Base-by-base conservation (phyloP, 2,888 invertebrate genomes). In the Synanthedon andrenaeformis region DNA sequence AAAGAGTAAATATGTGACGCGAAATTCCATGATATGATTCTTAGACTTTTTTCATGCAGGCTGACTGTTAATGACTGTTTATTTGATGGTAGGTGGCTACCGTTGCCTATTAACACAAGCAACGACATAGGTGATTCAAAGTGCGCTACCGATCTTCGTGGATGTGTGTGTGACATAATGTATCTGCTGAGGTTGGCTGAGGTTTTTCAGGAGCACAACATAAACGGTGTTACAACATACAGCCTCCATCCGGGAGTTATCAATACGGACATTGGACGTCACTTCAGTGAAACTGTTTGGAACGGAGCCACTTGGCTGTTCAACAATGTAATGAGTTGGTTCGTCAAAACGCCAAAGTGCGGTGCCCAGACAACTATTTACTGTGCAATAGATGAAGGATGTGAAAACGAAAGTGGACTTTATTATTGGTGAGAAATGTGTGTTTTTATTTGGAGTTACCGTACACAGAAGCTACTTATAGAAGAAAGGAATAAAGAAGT, bases 321-420 rank as follows among this genome's bases (percentile, higher is more conserved):
- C 59, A 62, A 76, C 48, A 65, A 75, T 58, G 42, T 89, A 1
- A 65, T 85, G 8, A 58, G 69, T 0, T 60, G 66, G 51, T 89
- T 91, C 62, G 65, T 90, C 28, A 90, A 91, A 69, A 88, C 88
- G 1, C 87, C 91, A 0, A 81, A 82, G 58, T 90, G 91, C 69
- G 94, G 94, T 11, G 93, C 94, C 0, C 94, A 94, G 77, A 93
- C 94, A 0, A 89, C 90, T 0, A 84, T 95, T 55, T 90, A 93
- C 69, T 94, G 93, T 66, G 89, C 92, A 0, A 79, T 92, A 0
- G 91, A 91, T 56, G 91, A 92, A 55, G 79, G 89, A 13, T 89
- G 89, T 56, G 89, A 76, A 0, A 70, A 83, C 1, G 86, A 92
- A 70, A 89, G 85, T 52, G 91, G 91, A 42, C 70, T 89, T 28